Conservation (phyloP, 2,113 vertebrate species). For the Himantopus leucocephalus region DNA sequence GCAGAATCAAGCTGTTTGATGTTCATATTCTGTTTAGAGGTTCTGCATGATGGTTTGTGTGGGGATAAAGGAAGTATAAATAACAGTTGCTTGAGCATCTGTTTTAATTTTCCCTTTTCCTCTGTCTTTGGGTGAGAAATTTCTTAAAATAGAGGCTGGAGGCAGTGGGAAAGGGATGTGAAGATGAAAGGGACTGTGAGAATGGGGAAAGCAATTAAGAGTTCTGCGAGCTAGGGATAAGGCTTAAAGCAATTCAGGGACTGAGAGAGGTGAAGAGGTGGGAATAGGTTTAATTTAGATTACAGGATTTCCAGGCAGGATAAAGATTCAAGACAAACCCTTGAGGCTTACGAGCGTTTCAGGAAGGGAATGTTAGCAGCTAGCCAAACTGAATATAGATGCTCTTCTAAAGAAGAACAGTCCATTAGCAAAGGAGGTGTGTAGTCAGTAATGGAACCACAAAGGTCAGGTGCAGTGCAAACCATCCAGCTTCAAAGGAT, state of each 20-base stretch:
- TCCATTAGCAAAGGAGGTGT: background rate
- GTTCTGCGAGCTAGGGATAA: conserved; percentile 12
- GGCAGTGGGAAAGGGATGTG: background rate
- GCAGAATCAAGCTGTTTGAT: background rate
- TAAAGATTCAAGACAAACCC: conserved; percentile 25
- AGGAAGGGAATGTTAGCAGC: conserved; percentile 15
- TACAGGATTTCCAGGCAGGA: background rate
- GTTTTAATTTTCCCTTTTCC: background rate
- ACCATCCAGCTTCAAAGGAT: background rate
- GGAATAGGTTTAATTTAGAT: conserved; percentile 11
- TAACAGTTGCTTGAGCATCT: conserved; percentile 2
- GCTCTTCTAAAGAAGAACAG: conserved; percentile 11
- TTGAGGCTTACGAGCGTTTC: background rate
- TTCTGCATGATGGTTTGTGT: background rate
- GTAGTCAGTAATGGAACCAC: background rate
- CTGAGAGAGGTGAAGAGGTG: background rate
- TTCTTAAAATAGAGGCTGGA: background rate
- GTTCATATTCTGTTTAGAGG: background rate
- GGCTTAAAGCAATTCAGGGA: background rate
- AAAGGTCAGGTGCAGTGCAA: background rate
- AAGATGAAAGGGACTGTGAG: conserved; percentile 2
- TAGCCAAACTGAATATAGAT: background rate
- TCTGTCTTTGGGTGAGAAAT: background rate
- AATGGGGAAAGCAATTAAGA: conserved; percentile 32
- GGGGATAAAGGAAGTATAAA: background rate